A percentile compares a stretch with the other conserved stretches of the same genome.
These are phyloP conservation scores for Phymastichus coffea DNA, from an alignment of 1,140 invertebrate genomes.

Conservation along the genomic window DNA sequence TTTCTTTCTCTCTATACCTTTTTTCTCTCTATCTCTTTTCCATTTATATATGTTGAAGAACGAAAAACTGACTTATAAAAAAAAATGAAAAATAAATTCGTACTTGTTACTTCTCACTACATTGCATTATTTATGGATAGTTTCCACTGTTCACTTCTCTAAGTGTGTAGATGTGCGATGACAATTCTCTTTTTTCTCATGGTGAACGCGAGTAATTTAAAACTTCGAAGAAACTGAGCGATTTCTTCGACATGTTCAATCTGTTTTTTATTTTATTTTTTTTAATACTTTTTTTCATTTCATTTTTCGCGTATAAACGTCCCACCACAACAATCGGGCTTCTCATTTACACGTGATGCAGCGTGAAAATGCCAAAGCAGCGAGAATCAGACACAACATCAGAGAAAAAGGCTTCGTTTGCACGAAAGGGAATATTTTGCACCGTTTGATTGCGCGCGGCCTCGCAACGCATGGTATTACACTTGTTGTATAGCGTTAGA, in stretches of 20 bases:
- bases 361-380: background rate
- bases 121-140: slow-evolving; percentile 5
- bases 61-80: no score
- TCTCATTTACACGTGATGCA: background rate
- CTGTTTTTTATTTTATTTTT: no score
- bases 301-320: background rate
- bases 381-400: background rate
- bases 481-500: background rate
- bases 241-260: slow-evolving; percentile 17
- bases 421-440: background rate
- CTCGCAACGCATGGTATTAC: slow-evolving; percentile 9
- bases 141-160: slow-evolving; percentile 6
- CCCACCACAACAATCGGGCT: background rate
- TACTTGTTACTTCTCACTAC: slow-evolving; percentile 8
- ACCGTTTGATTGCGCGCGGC: background rate
- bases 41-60: background rate
- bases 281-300: background rate
- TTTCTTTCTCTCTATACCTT: slow-evolving; percentile 31
- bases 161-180: slow-evolving; percentile 9
- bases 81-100: no score
- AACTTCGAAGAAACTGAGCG: slow-evolving; percentile 24
- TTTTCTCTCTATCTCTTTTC: slow-evolving; percentile 30
- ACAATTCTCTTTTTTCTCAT: background rate
- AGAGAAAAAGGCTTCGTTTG: slow-evolving; percentile 6
- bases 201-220: no score